phyloP scores from a whole-genome alignment of 2,113 vertebrate species.

The Cygnus atratus region DNA sequence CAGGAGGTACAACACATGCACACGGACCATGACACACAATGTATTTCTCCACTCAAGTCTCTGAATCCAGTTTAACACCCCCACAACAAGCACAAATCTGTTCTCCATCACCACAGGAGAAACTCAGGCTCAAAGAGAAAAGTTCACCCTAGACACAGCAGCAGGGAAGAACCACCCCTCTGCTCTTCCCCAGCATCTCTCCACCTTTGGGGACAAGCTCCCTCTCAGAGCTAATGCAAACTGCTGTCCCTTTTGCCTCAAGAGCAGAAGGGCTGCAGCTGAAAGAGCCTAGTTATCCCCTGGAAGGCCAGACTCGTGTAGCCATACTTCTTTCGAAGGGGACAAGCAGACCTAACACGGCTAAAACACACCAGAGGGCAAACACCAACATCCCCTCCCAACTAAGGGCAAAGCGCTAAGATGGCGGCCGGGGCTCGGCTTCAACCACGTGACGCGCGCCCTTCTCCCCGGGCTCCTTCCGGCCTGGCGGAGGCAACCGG shows the following conservation, averaged over 20 bases:
- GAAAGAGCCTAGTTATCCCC: too few species aligned
- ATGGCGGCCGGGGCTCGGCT: neutral
- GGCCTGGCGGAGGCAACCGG: neutral
- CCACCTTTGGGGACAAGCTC: neutral
- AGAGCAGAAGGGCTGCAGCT: too few species aligned
- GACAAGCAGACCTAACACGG: too few species aligned
- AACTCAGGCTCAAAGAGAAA: fast-evolving
- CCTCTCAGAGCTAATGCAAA: neutral
- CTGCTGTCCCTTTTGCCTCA: neutral
- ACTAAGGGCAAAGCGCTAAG: neutral
- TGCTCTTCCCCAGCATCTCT: neutral
- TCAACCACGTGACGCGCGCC: neutral
- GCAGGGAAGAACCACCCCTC: neutral
- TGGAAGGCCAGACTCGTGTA: fast-evolving
- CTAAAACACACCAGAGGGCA: too few species aligned
- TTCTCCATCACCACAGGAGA: fast-evolving
- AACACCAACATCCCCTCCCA: fast-evolving
- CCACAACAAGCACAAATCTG: neutral
- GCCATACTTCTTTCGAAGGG: too few species aligned
- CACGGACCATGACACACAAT: neutral
- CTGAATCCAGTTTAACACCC: neutral
- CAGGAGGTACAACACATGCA: neutral
- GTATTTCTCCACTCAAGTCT: neutral
- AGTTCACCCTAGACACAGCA: neutral
- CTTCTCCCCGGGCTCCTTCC: fast-evolving